Conservation (phyloP, 2,797 vertebrate species). For the Sebastes glaucus region DNA sequence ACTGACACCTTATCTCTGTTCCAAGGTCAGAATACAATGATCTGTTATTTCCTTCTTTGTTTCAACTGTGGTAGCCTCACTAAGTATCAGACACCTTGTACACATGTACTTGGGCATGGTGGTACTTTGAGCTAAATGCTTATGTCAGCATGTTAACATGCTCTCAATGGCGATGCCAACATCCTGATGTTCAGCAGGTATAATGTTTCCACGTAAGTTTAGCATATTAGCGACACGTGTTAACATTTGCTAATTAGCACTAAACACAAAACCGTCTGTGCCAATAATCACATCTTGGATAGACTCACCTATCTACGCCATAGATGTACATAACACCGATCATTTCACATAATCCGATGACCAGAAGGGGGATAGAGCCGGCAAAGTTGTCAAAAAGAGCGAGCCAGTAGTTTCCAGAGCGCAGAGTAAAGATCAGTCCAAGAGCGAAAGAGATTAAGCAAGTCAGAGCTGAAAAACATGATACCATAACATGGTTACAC, state of each 20-base stretch:
- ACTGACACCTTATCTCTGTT: conserved; percentile 17
- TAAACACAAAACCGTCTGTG: background rate
- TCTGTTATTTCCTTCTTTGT: background rate
- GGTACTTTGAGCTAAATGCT: background rate
- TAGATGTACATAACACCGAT: conserved; percentile 90
- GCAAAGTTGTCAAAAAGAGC: conserved; percentile 91
- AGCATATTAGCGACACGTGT: background rate
- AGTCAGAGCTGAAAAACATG: conserved; percentile 79
- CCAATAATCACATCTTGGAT: background rate
- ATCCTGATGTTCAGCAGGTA: background rate
- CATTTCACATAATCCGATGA: conserved; percentile 95
- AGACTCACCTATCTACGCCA: conserved; percentile 81
- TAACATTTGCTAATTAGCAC: background rate
- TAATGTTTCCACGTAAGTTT: background rate
- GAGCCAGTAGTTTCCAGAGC: conserved; percentile 95
- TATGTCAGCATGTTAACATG: background rate
- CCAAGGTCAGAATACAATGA: conserved; percentile 27
- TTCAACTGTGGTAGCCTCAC: background rate
- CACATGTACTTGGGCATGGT: background rate
- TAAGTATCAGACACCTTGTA: background rate
- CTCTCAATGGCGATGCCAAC: background rate
- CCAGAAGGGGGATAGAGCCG: conserved; percentile 92
- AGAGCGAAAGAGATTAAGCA: conserved; percentile 83
- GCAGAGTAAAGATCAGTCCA: conserved; percentile 88
- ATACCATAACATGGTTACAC: background rate